Evolutionary conservation across 2,888 invertebrate genomes (phyloP).

Genomic region (Podabrus alpinus): DNA sequence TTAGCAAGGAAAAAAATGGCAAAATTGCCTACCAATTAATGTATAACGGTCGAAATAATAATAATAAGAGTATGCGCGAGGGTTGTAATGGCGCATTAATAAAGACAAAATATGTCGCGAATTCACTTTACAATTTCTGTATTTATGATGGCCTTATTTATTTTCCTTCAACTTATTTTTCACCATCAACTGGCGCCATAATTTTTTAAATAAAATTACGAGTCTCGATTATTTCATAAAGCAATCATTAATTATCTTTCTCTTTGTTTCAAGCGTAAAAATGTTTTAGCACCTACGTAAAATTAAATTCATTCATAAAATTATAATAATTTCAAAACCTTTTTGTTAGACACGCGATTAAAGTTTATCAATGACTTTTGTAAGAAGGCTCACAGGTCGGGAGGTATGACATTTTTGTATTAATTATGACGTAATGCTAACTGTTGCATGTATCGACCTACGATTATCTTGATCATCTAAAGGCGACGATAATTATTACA

Average conservation of each 20-base stretch:
- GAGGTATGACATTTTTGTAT: constrained; percentile 42
- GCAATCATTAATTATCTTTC: constrained; percentile 8
- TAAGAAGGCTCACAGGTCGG: constrained; percentile 36
- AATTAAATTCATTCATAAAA: constrained; percentile 48
- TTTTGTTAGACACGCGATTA: constrained; percentile 46
- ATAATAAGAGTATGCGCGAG: constrained; percentile 24
- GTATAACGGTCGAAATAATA: constrained; percentile 26
- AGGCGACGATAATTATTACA: background rate
- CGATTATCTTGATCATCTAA: constrained; percentile 5
- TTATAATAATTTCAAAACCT: constrained; percentile 46
- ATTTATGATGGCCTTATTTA: constrained; percentile 24
- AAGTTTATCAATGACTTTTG: constrained; percentile 49
- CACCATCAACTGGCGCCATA: background rate
- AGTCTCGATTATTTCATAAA: background rate
- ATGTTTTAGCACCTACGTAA: constrained; percentile 19
- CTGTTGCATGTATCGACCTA: constrained; percentile 28
- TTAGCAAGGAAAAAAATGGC: constrained; percentile 35
- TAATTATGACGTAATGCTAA: constrained; percentile 43
- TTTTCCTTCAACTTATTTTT: background rate
- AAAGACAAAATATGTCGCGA: constrained; percentile 31
- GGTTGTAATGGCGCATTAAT: constrained; percentile 29
- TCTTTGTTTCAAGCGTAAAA: constrained; percentile 22
- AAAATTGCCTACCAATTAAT: constrained; percentile 35
- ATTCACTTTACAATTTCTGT: constrained; percentile 34
- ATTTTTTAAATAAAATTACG: background rate